Base-by-base conservation (phyloP, 2,797 vertebrate genomes). In the Paedocypris micromegethes region DNA sequence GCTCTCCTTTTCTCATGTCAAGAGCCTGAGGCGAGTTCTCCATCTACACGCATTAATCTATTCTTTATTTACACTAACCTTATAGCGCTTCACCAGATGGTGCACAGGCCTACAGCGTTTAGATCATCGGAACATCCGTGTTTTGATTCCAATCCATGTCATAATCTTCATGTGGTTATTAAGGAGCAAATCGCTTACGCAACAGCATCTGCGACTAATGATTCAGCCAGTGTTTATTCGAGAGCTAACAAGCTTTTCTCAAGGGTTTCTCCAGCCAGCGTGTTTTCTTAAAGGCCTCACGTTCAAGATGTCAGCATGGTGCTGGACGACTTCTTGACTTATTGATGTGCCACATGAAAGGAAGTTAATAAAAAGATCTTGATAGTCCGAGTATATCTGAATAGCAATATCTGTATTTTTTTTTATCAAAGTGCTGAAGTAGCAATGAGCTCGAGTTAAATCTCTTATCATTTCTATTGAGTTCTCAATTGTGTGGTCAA, bases 181-280 rank as follows among this genome's bases (percentile, higher is more conserved):
- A 70, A 44, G 52, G 63, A 61, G 48, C 45, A 38, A 8, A 69
- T 62, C 51, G 54, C 50, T 37, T 37, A 41, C n/a, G 39, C 67
- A 68, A 54, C 38, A 62, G 43, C 67, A 61, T 49, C 44, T 65
- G 52, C 9, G 44, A 38, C 49, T 23, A 3, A 5, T 55, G 57
- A 68, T 45, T 68, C 43, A 47, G 43, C 49, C 3, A 8, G 7
- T 56, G 67, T 70, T 70, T 70, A 42, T 70, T 52, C 44, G 51
- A 5, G 5, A 69, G 44, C 50, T 40, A 54, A 47, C 67, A 40
- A 44, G 43, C 44, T 40, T 44, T 70, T 44, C 45, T 62, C 58
- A 43, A 49, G 52, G 52, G 59, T 40, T 55, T 70, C 51, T 56
- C 40, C 52, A 39, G 59, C n/a, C 8, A 4, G 8, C 4, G 3